phyloP scores from a whole-genome alignment of 2,113 vertebrate genomes.

The Ellobius talpinus region DNA sequence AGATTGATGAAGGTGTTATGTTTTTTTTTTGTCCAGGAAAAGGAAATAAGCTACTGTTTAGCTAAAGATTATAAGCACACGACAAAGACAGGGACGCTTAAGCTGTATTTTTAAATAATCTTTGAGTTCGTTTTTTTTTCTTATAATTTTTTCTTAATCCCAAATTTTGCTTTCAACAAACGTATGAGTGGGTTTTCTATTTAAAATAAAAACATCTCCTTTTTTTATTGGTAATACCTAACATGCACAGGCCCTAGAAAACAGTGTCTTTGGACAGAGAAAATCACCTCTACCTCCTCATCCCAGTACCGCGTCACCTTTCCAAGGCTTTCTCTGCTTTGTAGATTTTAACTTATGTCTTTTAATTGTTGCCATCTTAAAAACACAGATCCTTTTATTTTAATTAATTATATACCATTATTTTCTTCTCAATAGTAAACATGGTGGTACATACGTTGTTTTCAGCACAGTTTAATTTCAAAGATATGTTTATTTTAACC shows the following conservation, averaged over 20 bases:
- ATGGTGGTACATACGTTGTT: background rate
- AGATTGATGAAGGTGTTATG: constrained; percentile 88
- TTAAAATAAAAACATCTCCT: background rate
- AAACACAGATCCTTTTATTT: background rate
- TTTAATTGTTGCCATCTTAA: background rate
- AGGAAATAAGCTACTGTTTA: constrained; percentile 92
- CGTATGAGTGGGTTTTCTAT: background rate
- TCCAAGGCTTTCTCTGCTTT: background rate
- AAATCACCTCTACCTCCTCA: background rate
- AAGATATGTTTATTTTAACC: background rate
- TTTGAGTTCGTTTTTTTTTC: background rate
- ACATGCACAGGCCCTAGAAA: fast-evolving
- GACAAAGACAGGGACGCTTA: constrained; percentile 88
- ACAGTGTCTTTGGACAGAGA: background rate
- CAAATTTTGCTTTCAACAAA: background rate
- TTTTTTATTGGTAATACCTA: background rate
- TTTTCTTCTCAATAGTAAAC: background rate
- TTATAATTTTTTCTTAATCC: constrained; percentile 43
- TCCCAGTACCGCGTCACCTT: background rate
- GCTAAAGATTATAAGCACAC: constrained; percentile 90
- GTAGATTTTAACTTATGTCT: background rate
- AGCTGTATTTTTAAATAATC: constrained; percentile 85
- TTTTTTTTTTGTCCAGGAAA: constrained; percentile 89
- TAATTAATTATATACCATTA: background rate
- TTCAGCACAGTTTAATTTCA: background rate